Base-by-base conservation (phyloP, 2,113 vertebrate genomes). In the Nerophis lumbriciformis region DNA sequence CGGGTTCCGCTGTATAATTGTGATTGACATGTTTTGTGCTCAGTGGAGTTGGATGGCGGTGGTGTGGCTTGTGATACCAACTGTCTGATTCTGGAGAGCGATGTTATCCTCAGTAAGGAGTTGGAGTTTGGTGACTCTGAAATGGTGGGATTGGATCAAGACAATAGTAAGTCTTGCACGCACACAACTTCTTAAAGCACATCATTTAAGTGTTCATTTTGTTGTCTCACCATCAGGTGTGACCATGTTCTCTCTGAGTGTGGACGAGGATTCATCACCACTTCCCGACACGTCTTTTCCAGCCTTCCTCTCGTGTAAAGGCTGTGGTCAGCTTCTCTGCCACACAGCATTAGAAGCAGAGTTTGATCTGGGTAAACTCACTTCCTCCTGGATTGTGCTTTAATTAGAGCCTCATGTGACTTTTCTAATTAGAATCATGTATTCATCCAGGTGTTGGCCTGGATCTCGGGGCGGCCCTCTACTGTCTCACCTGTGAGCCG, bases 271-370 rank as follows among this genome's bases (percentile, higher is more conserved):
- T 47, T 56, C 81, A 0, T 71, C 83, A 0, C 66, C 66, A 0
- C 68, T 83, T 15, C 69, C 86, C 44, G 90, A 15, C 85, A 82
- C 85, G 81, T 84, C 64, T 4, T 86, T 90, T 13, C 85, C 87
- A 21, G 76, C 83, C 6, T 90, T 85, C 48, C 87, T 91, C 72
- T 93, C 94, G 69, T 96, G 95, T 85, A 87, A 90, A 69, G 91
- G 91, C 82, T 97, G 94, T 7, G 91, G 92, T 78, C 91, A 93
- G 86, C 91, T 88, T 72, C 87, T 61, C 73, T 88, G 87, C 1
- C 90, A 92, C 37, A 88, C 89, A 44, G 88, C 88, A 56, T 62
- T 88, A 39, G 89, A 85, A 19, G 54, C 15, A 19, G 10, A 11
- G 3, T 57, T 57, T 48, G 81, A 90, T 69, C 82, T 88, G 0